phyloP scores from a whole-genome alignment of 37 sponge, comb jelly and placozoan genomes.

The Halisarca cf. caerulea region DNA sequence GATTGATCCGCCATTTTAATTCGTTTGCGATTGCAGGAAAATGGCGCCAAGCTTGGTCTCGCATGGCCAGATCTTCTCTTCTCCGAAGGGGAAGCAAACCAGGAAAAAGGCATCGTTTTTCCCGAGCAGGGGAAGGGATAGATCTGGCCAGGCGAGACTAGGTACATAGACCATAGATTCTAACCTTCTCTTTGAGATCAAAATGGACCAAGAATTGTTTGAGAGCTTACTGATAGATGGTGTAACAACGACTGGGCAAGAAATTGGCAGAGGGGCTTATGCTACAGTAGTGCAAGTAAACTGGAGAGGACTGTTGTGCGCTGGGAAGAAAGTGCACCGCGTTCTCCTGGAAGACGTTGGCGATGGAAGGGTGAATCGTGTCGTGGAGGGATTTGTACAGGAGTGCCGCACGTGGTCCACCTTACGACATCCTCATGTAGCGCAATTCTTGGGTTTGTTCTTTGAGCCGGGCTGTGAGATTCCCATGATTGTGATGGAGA shows the following conservation, averaged over 20 bases:
- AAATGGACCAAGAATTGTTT: background rate
- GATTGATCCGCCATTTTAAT: background rate
- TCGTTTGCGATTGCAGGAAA: background rate
- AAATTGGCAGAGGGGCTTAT: slow-evolving; percentile 27
- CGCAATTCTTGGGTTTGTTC: slow-evolving; percentile 12
- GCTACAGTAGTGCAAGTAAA: background rate
- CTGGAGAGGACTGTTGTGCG: background rate
- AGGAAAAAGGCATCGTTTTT: no score
- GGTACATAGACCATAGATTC: no score
- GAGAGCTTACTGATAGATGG: background rate
- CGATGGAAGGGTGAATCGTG: background rate
- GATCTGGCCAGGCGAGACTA: no score
- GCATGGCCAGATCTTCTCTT: no score
- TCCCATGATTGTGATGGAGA: slow-evolving; percentile 19
- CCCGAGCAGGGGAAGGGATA: no score
- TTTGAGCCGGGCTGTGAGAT: background rate
- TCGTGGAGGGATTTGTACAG: slow-evolving; percentile 11
- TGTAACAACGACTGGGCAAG: background rate
- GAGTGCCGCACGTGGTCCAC: slow-evolving; percentile 11
- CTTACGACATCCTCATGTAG: slow-evolving; percentile 20
- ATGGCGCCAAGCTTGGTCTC: background rate
- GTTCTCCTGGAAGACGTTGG: background rate
- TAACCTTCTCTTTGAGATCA: no score
- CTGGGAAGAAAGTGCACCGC: background rate
- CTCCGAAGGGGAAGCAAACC: no score